Conservation (phyloP, 2,113 vertebrate genomes). For the Oryzias melastigma region DNA sequence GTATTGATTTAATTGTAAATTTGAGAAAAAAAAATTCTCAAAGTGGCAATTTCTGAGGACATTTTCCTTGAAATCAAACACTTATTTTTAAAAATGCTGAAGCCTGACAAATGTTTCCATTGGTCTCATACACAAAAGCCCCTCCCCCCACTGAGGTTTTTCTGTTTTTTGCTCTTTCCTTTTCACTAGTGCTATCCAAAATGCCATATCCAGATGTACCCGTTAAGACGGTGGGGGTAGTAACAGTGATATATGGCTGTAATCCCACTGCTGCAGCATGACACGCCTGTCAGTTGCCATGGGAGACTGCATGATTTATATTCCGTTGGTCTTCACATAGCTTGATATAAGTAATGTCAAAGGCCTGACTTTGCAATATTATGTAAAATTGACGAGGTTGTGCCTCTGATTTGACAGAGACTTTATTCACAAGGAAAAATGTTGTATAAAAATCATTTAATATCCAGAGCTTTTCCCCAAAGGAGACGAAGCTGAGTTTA, state of each 20-base stretch:
- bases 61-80: too few relatives aligned
- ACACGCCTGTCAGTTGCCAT: conserved; percentile 66
- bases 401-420: conserved; percentile 9
- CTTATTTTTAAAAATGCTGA: too few relatives aligned
- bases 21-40: too few relatives aligned
- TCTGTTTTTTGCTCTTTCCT: background rate
- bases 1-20: too few relatives aligned
- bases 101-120: too few relatives aligned
- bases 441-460: background rate
- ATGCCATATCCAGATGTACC: conserved; percentile 54
- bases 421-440: background rate
- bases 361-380: conserved; percentile 14
- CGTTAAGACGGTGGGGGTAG: conserved; percentile 45
- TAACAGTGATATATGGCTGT: conserved; percentile 66
- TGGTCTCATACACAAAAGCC: too few relatives aligned
- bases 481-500: background rate
- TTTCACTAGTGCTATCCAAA: conserved; percentile 21
- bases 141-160: background rate
- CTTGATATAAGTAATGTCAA: conserved; percentile 46
- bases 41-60: too few relatives aligned
- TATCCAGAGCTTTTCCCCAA: rapidly evolving
- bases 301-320: conserved; percentile 72
- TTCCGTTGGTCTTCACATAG: conserved; percentile 37
- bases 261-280: conserved; percentile 47
- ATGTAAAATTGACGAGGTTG: background rate